Conservation (phyloP, 2,113 vertebrate genomes). For the cat (Felis catus) region F.catus_Fca126_mat1.0 CM031416.1:103415501-103416000, state of each 20-base stretch:
- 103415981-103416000: neutral
- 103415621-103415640: neutral
- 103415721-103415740: neutral
- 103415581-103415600: neutral
- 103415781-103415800: neutral
- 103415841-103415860: neutral
- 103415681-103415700: neutral
- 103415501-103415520: neutral
- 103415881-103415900: too few relatives aligned
- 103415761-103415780: neutral
- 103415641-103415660: neutral
- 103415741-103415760: neutral
- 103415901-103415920: neutral
- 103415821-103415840: neutral
- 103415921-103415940: too few relatives aligned
- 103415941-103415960: neutral
- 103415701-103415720: neutral
- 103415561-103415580: neutral
- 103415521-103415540: constrained; percentile 53
- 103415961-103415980: accelerated
- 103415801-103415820: neutral
- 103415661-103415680: neutral
- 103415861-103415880: neutral
- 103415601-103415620: neutral
- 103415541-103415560: neutral